A percentile compares a stretch with the other conserved stretches of the same genome.
Conservation (phyloP, 2,888 invertebrate genomes). For the Listrodromus nycthemerus region DNA sequence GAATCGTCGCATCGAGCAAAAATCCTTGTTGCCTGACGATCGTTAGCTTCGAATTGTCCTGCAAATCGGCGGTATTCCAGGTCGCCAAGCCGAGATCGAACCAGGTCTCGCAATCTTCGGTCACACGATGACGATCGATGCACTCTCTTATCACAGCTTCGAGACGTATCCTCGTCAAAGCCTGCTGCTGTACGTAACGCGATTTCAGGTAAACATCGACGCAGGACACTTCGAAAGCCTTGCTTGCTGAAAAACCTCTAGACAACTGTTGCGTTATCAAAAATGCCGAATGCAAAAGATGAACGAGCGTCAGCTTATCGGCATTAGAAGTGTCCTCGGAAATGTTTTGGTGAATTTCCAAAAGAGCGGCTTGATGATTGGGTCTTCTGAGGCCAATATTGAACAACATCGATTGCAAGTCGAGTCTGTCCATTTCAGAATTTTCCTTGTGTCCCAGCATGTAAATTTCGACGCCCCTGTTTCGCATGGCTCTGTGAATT, state of each 20-base stretch:
- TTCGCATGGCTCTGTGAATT: slow-evolving; percentile 95
- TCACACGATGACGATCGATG: slow-evolving; percentile 83
- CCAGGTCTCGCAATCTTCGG: slow-evolving; percentile 65
- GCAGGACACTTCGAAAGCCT: slow-evolving; percentile 87
- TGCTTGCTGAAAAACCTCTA: slow-evolving; percentile 86
- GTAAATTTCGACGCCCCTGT: slow-evolving; percentile 97
- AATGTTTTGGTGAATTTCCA: slow-evolving; percentile 85
- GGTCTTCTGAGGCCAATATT: slow-evolving; percentile 84
- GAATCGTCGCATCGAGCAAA: slow-evolving; percentile 76
- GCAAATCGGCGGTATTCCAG: slow-evolving; percentile 84
- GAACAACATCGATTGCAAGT: slow-evolving; percentile 86
- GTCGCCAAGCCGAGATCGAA: slow-evolving; percentile 81
- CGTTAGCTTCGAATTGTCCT: slow-evolving; percentile 85
- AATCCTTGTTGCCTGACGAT: slow-evolving; percentile 86
- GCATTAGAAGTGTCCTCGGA: slow-evolving; percentile 82
- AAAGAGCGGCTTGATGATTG: slow-evolving; percentile 84
- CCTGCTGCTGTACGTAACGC: slow-evolving; percentile 83
- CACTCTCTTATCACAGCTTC: slow-evolving; percentile 85
- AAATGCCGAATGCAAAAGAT: slow-evolving; percentile 88
- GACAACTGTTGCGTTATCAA: slow-evolving; percentile 88
- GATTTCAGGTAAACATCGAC: slow-evolving; percentile 89
- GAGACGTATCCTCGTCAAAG: slow-evolving; percentile 84
- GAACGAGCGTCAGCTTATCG: slow-evolving; percentile 87
- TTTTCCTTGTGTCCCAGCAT: slow-evolving; percentile 84
- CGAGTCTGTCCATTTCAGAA: slow-evolving; percentile 78